These are phyloP conservation scores for Cylloceria caligata DNA, from an alignment of 2,888 invertebrate genomes.

Conservation along the genomic window DNA sequence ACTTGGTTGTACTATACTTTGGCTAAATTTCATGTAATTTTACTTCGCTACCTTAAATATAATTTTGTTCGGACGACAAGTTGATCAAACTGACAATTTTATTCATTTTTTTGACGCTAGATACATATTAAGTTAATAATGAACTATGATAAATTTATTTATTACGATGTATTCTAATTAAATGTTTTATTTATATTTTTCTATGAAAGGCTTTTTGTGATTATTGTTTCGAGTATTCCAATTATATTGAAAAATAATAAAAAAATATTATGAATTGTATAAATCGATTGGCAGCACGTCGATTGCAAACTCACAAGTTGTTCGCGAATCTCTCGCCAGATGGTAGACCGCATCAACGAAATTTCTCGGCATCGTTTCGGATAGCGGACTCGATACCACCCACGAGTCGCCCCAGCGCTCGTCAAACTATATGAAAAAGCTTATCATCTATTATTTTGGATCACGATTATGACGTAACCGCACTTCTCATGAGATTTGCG, in stretches of 20 bases:
- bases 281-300: constrained; percentile 60
- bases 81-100: neutral
- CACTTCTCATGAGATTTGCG: constrained; percentile 1
- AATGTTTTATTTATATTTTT: neutral
- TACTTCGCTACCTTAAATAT: neutral
- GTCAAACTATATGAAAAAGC: neutral
- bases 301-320: constrained; percentile 19
- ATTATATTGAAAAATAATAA: neutral
- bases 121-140: neutral
- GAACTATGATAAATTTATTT: neutral
- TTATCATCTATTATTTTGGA: constrained; percentile 13
- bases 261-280: constrained; percentile 12
- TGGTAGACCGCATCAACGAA: constrained; percentile 46
- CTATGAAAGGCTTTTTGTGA: neutral
- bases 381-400: neutral
- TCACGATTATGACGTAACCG: constrained; percentile 24
- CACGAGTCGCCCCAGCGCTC: neutral
- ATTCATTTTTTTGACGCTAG: neutral
- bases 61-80: neutral
- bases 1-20: neutral
- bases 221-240: neutral
- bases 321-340: constrained; percentile 51
- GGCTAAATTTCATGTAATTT: neutral
- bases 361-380: neutral
- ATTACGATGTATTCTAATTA: neutral